phyloP scores from a whole-genome alignment of 1,140 invertebrate species.

The Drosophila tropicalis region DNA sequence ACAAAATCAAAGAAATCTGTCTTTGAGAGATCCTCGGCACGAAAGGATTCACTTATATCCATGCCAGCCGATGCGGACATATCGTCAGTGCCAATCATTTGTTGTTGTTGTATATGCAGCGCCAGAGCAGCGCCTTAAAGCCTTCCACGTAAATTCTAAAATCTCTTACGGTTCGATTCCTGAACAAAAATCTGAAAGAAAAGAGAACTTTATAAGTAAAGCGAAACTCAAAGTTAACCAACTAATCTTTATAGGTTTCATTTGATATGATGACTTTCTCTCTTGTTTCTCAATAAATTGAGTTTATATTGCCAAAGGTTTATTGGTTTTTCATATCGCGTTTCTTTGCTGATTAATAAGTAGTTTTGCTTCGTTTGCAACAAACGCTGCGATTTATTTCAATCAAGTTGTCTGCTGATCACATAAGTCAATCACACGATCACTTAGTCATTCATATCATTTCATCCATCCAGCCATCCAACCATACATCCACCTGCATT shows the following conservation, averaged over 20 bases:
- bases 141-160: background rate
- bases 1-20: constrained; percentile 94
- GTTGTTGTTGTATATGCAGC: constrained; percentile 53
- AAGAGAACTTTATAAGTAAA: background rate
- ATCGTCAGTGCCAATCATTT: constrained; percentile 83
- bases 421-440: constrained; percentile 75
- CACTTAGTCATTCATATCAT: background rate
- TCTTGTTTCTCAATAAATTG: no score
- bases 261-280: no score
- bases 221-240: no score
- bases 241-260: no score
- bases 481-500: constrained; percentile 58
- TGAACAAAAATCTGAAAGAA: background rate
- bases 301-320: background rate
- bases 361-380: constrained; percentile 20
- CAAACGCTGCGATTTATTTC: constrained; percentile 67
- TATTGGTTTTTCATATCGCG: background rate
- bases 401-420: constrained; percentile 73
- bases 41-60: constrained; percentile 92
- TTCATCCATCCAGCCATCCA: no score
- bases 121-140: constrained; percentile 52
- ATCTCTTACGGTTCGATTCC: background rate
- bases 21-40: constrained; percentile 89
- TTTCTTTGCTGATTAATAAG: constrained; percentile 31
- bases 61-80: constrained; percentile 84